Base-by-base conservation (phyloP, 1,140 invertebrate genomes). In the Riptortus pedestris region DNA sequence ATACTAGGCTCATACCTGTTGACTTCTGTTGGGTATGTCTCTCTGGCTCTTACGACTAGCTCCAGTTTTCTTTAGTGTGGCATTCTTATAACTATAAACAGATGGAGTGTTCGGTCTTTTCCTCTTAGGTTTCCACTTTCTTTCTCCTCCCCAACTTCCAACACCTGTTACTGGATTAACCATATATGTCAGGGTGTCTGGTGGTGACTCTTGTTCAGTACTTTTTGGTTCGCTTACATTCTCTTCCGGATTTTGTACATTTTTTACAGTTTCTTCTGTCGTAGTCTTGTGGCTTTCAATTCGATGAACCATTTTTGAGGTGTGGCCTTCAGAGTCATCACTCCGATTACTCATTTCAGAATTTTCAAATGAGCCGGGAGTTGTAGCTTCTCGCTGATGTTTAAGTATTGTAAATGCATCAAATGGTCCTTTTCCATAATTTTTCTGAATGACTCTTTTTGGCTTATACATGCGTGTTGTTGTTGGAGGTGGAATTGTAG, bases 401-500 rank as follows among this genome's bases (percentile, higher is more conserved):
- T 45, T 64, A 12, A 68, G 33, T 9, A 66, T 63, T 4, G 62
- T 47, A 60, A 68, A 68, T 2, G 62, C 63, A 22, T 68, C 57
- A 3, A 68, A 47, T 16, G 28, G 59, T 57, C 57, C 62, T 62
- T 45, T 59, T 28, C 45, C 27, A 12, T 55, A 55, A 7, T 62
- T 51, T 55, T 68, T 68, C 20, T 64, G 62, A 18, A 64, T 60
- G 1, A 66, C 60, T 29, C 63, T 66, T 52, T 64, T 68, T n/a
- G 67, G 67, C 24, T 66, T 66, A 33, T 68, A 68, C 67, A 68
- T 68, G 62, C 65, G 66, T 3, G 65, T 62, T 0, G 65, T 68
- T 22, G 62, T 68, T 2, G 48, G 38, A n/a, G 67, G 63, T 22
- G 63, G 38, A 0, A 28, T 24, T 18, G 60, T 60, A 18, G 66